Conservation (phyloP, 2,888 invertebrate genomes). For the Pterostichus madidus region DNA sequence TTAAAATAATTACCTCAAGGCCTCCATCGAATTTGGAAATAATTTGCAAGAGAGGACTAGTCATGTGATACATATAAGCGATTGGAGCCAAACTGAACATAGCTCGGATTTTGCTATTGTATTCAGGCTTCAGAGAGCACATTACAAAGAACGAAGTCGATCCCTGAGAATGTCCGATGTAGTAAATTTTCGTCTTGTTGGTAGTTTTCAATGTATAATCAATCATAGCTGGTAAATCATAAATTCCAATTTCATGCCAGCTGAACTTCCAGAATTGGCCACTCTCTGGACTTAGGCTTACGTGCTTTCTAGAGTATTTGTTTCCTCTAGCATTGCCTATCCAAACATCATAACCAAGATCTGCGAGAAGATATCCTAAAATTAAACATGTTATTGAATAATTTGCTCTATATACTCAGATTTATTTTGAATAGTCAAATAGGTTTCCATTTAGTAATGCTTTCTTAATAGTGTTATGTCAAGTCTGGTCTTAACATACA, state of each 20-base stretch:
- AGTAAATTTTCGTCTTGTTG: constrained; percentile 82
- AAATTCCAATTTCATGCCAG: constrained; percentile 90
- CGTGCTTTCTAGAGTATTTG: constrained; percentile 79
- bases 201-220: constrained; percentile 84
- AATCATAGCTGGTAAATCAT: constrained; percentile 90
- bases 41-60: constrained; percentile 72
- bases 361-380: constrained; percentile 77
- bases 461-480: too few species aligned
- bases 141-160: constrained; percentile 85
- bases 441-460: too few species aligned
- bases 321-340: constrained; percentile 82
- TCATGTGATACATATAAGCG: constrained; percentile 81
- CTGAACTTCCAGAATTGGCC: constrained; percentile 78
- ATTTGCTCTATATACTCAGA: too few species aligned
- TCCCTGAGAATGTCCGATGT: constrained; percentile 91
- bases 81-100: constrained; percentile 86
- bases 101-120: constrained; percentile 83
- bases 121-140: constrained; percentile 82
- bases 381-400: background rate
- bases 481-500: too few species aligned
- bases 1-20: constrained; percentile 66
- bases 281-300: constrained; percentile 71
- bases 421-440: too few species aligned
- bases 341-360: constrained; percentile 78
- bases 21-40: constrained; percentile 70